Evolutionary conservation across 2,113 vertebrate species (phyloP).

Genomic region (Oncorhynchus tshawytscha): DNA sequence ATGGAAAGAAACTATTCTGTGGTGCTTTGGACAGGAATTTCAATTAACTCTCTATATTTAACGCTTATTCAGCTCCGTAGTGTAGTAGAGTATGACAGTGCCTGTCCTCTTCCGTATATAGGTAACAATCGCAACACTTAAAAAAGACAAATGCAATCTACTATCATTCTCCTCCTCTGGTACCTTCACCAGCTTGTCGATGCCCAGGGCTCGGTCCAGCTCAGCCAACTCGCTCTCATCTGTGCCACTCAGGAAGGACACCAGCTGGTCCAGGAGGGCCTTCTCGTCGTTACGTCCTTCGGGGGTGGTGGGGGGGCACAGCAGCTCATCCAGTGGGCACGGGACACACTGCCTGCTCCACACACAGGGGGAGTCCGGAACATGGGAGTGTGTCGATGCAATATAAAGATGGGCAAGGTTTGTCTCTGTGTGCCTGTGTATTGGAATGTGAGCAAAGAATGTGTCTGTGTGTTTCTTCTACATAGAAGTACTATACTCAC

Average conservation of each 20-base stretch:
- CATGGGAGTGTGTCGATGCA: background rate
- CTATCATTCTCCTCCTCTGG: background rate
- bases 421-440: background rate
- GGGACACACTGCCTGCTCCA: conserved; percentile 82
- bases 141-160: no score
- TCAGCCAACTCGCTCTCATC: conserved; percentile 91
- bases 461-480: background rate
- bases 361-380: background rate
- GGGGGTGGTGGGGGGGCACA: conserved; percentile 85
- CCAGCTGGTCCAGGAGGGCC: conserved; percentile 89
- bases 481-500: conserved; percentile 48
- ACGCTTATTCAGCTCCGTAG: no score
- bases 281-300: conserved; percentile 92
- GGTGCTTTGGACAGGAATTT: background rate
- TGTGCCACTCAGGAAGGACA: conserved; percentile 93
- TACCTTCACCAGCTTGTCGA: conserved; percentile 85
- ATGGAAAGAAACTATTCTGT: background rate
- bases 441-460: background rate
- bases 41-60: no score
- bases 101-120: no score
- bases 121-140: no score
- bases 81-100: no score
- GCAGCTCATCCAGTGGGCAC: conserved; percentile 87
- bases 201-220: conserved; percentile 89
- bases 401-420: background rate